Percentiles rank a stretch among this genome's conserved stretches.
phyloP scores from a whole-genome alignment of 2,113 vertebrate genomes.

The Thomomys bottae region DNA sequence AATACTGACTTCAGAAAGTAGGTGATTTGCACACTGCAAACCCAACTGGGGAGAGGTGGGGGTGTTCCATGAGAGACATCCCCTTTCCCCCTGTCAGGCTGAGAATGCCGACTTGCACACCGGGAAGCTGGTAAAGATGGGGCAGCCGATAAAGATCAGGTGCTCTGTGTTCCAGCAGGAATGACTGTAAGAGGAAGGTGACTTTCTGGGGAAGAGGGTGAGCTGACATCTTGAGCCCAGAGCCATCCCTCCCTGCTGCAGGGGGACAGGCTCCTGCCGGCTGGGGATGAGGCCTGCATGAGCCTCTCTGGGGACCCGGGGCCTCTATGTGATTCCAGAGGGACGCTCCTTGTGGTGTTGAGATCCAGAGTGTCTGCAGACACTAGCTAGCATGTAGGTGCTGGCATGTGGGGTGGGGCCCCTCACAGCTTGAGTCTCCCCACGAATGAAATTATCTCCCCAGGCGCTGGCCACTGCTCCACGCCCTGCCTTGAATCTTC shows the following conservation, averaged over 20 bases:
- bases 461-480: accelerated
- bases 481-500: background rate
- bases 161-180: accelerated
- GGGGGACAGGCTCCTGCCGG: accelerated
- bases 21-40: background rate
- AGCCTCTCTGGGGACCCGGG: background rate
- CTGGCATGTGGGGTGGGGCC: background rate
- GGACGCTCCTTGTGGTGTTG: accelerated
- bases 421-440: background rate
- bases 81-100: accelerated
- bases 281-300: accelerated
- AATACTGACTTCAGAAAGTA: background rate
- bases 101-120: too few species aligned
- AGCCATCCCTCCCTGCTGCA: accelerated
- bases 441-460: conserved; percentile 1
- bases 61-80: too few species aligned
- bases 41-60: background rate
- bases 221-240: background rate
- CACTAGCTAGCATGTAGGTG: accelerated
- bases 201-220: too few species aligned
- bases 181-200: background rate
- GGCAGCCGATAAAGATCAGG: accelerated
- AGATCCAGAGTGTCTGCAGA: too few species aligned
- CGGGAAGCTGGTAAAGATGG: too few species aligned
- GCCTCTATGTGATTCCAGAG: accelerated